A percentile compares a stretch with the other conserved stretches of the same genome.
These are phyloP conservation scores for Colletes collaris DNA, from an alignment of 2,888 invertebrate species.

Conservation along the genomic window DNA sequence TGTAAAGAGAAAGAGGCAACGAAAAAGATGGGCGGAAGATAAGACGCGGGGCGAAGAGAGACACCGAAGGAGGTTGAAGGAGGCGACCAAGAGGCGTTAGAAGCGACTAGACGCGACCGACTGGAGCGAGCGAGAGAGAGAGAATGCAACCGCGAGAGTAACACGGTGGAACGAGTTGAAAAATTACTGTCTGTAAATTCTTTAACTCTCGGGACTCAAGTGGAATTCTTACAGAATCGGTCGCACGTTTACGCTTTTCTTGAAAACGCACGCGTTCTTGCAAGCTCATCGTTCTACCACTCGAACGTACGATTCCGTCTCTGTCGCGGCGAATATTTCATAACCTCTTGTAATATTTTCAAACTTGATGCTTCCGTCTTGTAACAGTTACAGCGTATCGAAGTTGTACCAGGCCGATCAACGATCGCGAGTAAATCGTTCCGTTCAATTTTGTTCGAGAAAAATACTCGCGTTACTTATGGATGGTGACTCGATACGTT, in stretches of 20 bases:
- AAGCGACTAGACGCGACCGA: conserved; percentile 69
- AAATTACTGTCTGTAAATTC: conserved; percentile 65
- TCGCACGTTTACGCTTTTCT: conserved; percentile 15
- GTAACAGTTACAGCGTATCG: no score
- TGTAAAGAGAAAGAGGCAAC: conserved; percentile 25
- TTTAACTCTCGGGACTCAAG: conserved; percentile 40
- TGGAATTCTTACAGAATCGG: conserved; percentile 56
- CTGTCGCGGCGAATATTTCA: no score
- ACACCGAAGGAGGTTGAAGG: conserved; percentile 32
- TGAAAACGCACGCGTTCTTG: conserved; percentile 2
- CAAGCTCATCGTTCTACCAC: conserved; percentile 19
- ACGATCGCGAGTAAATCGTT: no score
- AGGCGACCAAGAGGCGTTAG: conserved; percentile 57
- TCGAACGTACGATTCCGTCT: no score
- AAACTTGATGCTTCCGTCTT: no score
- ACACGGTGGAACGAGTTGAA: conserved; percentile 57
- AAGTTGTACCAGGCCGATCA: no score
- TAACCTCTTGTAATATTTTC: no score
- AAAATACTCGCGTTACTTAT: no score
- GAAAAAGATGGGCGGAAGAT: conserved; percentile 8
- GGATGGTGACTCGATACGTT: not conserved
- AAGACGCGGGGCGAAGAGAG: conserved; percentile 19
- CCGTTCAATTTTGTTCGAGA: no score
- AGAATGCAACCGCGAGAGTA: conserved; percentile 32
- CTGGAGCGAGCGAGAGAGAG: conserved; percentile 39